These are phyloP conservation scores for Dascillus cervinus DNA, from an alignment of 2,888 invertebrate species.

Conservation along the genomic window DNA sequence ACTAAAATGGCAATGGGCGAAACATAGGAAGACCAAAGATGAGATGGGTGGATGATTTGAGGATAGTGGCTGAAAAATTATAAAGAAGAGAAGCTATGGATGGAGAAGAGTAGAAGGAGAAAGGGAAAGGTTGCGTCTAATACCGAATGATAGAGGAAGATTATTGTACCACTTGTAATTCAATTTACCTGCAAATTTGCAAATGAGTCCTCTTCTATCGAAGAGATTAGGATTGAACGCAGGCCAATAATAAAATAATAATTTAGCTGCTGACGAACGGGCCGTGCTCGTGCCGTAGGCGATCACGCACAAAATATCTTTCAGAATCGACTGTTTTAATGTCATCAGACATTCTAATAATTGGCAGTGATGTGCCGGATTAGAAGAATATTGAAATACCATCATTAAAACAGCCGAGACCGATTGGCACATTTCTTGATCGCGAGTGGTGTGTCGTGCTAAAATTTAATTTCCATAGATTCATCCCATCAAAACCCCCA, in stretches of 20 bases:
- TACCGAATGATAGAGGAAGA: no score
- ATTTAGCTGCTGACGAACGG: constrained; percentile 89
- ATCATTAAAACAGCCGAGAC: constrained; percentile 94
- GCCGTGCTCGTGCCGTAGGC: constrained; percentile 94
- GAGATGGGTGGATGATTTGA: no score
- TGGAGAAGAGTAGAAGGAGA: no score
- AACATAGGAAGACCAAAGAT: no score
- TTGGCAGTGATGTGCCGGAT: constrained; percentile 94
- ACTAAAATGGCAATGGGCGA: constrained; percentile 2
- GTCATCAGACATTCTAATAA: constrained; percentile 94
- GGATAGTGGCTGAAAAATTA: no score
- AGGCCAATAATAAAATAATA: constrained; percentile 99
- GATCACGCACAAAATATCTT: constrained; percentile 90
- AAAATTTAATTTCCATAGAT: constrained; percentile 14
- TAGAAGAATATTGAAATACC: constrained; percentile 92
- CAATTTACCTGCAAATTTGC: constrained; percentile 82
- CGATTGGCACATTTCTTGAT: constrained; percentile 73
- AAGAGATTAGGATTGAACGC: constrained; percentile 90
- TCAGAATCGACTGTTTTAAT: constrained; percentile 80
- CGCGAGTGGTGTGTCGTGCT: constrained; percentile 68
- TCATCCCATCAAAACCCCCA: not conserved
- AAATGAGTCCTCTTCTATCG: constrained; percentile 79
- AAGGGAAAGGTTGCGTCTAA: no score
- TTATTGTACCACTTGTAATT: no score
- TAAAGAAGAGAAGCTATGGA: no score